These are phyloP conservation scores for Sorex fumeus DNA, from an alignment of 2,113 vertebrate species.

Conservation along the genomic window DNA sequence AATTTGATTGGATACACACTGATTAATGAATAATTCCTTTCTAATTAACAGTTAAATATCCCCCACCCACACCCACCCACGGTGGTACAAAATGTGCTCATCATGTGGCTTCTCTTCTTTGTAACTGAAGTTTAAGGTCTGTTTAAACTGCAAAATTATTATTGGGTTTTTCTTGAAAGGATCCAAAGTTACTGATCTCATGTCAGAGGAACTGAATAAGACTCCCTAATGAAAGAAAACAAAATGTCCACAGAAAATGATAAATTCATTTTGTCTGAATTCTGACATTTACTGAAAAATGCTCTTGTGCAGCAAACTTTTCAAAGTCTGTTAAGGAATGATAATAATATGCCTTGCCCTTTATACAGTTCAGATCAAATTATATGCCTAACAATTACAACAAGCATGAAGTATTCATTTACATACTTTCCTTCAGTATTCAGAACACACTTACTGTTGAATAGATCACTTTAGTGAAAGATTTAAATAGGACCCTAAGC, in stretches of 20 bases:
- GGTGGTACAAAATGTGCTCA: conserved; percentile 52
- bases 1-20: not conserved
- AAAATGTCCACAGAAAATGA: conserved; percentile 64
- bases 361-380: conserved; percentile 79
- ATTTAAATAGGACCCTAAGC: conserved; percentile 51
- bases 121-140: conserved; percentile 70
- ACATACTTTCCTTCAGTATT: conserved; percentile 71
- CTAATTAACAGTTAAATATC: too few relatives aligned
- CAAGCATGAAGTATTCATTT: conserved; percentile 72
- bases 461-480: conserved; percentile 47
- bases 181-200: conserved; percentile 47
- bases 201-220: conserved; percentile 24
- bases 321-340: conserved; percentile 75
- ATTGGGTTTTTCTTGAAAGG: conserved; percentile 7
- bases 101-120: conserved; percentile 64
- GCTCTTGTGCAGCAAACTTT: conserved; percentile 45
- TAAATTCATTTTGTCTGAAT: conserved; percentile 66
- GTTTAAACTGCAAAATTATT: conserved; percentile 56
- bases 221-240: conserved; percentile 58
- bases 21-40: conserved; percentile 14
- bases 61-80: not conserved
- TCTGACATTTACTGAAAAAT: conserved; percentile 73
- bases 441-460: conserved; percentile 29
- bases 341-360: conserved; percentile 76
- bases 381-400: conserved; percentile 76